Base-by-base conservation (phyloP, 2,113 vertebrate species). In the Bubo scandiacus region DNA sequence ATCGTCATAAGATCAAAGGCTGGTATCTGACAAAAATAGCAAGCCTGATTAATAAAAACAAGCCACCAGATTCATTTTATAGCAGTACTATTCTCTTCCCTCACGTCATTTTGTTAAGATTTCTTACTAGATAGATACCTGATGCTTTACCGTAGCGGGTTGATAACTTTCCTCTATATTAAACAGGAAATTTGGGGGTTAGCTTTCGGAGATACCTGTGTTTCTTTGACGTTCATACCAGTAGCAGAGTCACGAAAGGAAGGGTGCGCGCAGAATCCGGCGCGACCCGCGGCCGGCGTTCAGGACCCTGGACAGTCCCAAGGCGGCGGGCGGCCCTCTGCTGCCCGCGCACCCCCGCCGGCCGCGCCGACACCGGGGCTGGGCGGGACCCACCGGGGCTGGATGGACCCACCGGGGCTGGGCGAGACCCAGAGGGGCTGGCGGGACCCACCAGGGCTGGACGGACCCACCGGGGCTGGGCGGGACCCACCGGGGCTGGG, bases 261-360 rank as follows among this genome's bases (percentile, higher is more conserved):
- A 52, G 59, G 36, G 68, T 2, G 6, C 9, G 9, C 5, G 23
- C 30, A 10, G 55, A 9, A 27, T n/a, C 6, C 49, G 32, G 70
- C 9, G 38, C 13, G 15, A 74, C 1, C 12, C 1, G 17, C 43
- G 16, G 18, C 6, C 1, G 40, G 1, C 2, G 22, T 42, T 97
- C 98, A 98, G 98, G 3, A 98, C 98, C 98, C 47, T 97, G 98
- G 98, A 98, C 96, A 98, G 97, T 43, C 65, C 12, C 85, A 40
- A n/a, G 18, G 19, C 4, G 15, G 49, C 26, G 49, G 52, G 8
- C 27, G 2, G 29, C 38, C 23, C 15, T 1, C 38, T 2, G 36
- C 57, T 3, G 0, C 47, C 23, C 12, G 43, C 15, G 15, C 43
- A 43, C 43, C 43, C 43, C 43, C 43, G 42, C 42, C 40, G 40